Conservation (phyloP, 2,113 vertebrate genomes). For the Rhegmatorhina hoffmannsi region DNA sequence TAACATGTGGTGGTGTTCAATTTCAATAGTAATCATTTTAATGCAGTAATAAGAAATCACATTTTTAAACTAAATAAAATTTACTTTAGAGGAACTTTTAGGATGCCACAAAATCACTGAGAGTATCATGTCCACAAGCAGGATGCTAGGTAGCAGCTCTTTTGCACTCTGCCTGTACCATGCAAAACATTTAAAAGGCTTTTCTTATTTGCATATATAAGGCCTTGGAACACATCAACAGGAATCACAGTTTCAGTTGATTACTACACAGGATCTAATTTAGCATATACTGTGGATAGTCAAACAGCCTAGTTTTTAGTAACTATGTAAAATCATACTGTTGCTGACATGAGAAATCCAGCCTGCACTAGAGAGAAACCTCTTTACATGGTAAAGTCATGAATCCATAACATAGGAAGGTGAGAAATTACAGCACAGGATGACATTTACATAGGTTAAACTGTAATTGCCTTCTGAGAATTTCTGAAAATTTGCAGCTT, state of each 20-base stretch:
- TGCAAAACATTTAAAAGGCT: background rate
- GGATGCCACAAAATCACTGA: background rate
- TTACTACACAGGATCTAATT: background rate
- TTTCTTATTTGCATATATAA: background rate
- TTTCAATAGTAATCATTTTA: background rate
- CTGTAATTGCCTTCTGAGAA: background rate
- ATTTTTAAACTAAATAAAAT: background rate
- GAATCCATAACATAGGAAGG: background rate
- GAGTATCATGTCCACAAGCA: background rate
- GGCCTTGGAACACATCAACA: background rate
- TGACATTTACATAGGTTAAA: background rate
- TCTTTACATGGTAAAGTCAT: background rate
- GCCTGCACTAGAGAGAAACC: background rate
- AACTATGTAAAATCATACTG: background rate
- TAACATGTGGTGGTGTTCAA: accelerated
- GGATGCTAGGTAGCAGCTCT: background rate
- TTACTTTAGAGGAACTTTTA: background rate
- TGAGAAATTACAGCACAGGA: background rate
- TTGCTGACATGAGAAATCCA: background rate
- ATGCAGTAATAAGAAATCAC: background rate
- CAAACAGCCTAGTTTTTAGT: background rate
- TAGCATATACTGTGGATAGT: background rate
- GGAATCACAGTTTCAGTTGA: accelerated
- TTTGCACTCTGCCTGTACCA: background rate
- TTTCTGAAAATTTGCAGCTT: background rate